Conservation (phyloP, 92 coral and sea anemone species). For the Montipora capitata region DNA sequence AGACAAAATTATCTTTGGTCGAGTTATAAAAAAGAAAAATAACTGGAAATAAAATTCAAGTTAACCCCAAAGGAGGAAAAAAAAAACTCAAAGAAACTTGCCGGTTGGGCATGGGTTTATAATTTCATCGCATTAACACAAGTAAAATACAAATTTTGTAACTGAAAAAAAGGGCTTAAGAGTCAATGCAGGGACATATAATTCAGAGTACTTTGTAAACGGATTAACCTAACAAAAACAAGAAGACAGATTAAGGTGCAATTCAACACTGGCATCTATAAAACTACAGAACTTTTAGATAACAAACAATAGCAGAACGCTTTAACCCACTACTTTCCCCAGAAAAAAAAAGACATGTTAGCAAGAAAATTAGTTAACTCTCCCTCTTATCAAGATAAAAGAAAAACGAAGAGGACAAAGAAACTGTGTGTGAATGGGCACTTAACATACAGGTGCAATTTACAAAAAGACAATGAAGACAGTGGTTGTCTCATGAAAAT, state of each 20-base stretch:
- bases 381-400: constrained; percentile 23
- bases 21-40: neutral
- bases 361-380: constrained; percentile 19
- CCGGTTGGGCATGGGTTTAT: no score
- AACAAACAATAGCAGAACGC: neutral
- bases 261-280: neutral
- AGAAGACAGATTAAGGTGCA: neutral
- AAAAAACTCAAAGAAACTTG: no score
- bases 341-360: neutral
- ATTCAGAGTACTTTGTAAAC: no score
- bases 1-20: neutral
- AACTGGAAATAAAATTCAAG: no score
- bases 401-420: constrained; percentile 12
- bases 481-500: constrained; percentile 5
- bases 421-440: constrained; percentile 18
- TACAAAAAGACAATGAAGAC: neutral
- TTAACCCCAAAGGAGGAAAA: no score
- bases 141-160: no score
- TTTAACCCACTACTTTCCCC: constrained; percentile 11
- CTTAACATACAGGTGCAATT: constrained; percentile 50
- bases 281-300: neutral
- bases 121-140: no score
- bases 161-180: neutral
- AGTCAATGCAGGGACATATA: no score
- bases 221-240: no score